These are phyloP conservation scores for Pristionchus japonicus DNA, from an alignment of 2,888 invertebrate species.

Conservation along the genomic window DNA sequence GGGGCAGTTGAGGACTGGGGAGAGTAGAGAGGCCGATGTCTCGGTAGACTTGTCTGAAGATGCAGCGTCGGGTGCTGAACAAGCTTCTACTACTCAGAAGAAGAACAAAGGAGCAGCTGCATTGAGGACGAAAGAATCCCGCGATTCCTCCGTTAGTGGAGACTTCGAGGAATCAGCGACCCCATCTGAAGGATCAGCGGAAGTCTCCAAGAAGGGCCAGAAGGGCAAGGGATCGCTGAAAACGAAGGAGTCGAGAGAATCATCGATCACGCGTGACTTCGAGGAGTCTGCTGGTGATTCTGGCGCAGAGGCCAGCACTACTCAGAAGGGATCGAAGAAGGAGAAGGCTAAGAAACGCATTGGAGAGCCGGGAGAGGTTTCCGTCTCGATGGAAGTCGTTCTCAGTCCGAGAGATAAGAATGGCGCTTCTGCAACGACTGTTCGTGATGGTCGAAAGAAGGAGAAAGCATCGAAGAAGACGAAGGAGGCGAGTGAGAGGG, in stretches of 20 bases:
- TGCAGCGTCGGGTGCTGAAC: not conserved
- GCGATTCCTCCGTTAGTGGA: not conserved
- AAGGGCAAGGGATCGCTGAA: not conserved
- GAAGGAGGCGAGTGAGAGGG: not conserved
- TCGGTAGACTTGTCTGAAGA: not conserved
- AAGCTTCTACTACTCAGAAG: not conserved
- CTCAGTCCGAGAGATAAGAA: not conserved
- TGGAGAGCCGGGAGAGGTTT: not conserved
- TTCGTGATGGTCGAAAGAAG: not conserved
- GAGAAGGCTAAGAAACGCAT: not conserved
- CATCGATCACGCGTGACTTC: not conserved
- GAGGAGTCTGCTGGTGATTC: slow-evolving; percentile 1
- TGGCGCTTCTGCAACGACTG: not conserved
- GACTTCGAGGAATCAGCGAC: slow-evolving; percentile 7
- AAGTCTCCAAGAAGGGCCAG: not conserved
- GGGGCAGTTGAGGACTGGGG: not conserved
- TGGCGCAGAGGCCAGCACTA: not conserved
- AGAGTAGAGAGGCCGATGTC: not conserved
- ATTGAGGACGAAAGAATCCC: not conserved
- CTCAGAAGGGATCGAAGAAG: slow-evolving; percentile 7
- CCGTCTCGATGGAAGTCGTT: not conserved
- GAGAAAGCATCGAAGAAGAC: not conserved
- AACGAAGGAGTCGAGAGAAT: not conserved
- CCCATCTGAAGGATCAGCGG: not conserved
- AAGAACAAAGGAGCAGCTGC: not conserved